Evolutionary conservation across 2,888 invertebrate species (phyloP), one percentile per base, ranked within the genome.

Genomic region (Melolontha melolontha): DNA sequence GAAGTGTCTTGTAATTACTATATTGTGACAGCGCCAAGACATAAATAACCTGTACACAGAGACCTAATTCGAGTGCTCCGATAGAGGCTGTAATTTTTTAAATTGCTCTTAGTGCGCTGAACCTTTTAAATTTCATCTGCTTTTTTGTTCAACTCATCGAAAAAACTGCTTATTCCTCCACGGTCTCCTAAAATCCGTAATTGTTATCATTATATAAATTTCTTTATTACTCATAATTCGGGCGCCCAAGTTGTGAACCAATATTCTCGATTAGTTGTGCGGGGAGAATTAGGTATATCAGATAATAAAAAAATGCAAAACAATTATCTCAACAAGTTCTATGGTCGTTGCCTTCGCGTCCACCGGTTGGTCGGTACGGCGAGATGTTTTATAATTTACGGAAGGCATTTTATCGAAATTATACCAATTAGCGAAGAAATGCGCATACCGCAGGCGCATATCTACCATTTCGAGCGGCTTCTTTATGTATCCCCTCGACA

Each of bases 351-450:
- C 44, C 27, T 59, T 16, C 44, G 14, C 59, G 47, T n/a, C 29
- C 27, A 34, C 34, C 12, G 47, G 29, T 59, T 44, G 59, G 44
- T 34, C 47, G 59, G 34, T 14, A 12, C 34, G 40, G 50, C 71
- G 68, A 72, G 70, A 73, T 72, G 71, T 73, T 73, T 74, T 71
- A 73, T 74, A 74, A 74, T 73, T 72, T 71, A 68, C 71, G 66
- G 66, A 57, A 64, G 70, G 72, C 67, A 73, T 73, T 73, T 75
- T 71, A 75, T 75, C 75, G 72, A 73, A 75, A 73, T 75, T 73
- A 70, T 70, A 69, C 72, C 73, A 75, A 75, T 75, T 75, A 73
- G 72, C 63, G 70, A 50, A 70, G 68, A 69, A 57, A 64, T 54
- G 66, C 62, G 50, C 66, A 72, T 72, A 65, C 72, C 68, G 50